A percentile compares a stretch with the other conserved stretches of the same genome.
phyloP scores from a whole-genome alignment of 2,888 invertebrate species.

The Saturnia japonica region DNA sequence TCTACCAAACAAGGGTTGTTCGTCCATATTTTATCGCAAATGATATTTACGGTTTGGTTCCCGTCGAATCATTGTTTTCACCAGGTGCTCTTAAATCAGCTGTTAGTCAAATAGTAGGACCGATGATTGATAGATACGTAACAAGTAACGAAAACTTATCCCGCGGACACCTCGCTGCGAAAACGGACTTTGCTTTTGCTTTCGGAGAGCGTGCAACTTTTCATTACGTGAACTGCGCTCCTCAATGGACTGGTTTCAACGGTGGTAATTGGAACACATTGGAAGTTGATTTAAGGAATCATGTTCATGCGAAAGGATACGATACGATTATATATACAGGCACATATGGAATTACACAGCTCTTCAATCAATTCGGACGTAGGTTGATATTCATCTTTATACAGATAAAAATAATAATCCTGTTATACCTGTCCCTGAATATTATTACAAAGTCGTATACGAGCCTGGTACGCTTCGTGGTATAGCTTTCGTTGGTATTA shows the following conservation, averaged over 20 bases:
- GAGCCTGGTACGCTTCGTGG: conserved; percentile 73
- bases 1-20: conserved; percentile 62
- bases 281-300: conserved; percentile 71
- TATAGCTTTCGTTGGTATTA: conserved; percentile 83
- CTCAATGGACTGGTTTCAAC: conserved; percentile 86
- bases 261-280: conserved; percentile 82
- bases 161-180: conserved; percentile 85
- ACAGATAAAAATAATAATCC: conserved; percentile 64
- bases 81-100: conserved; percentile 57
- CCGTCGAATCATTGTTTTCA: conserved; percentile 59
- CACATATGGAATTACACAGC: conserved; percentile 79
- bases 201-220: conserved; percentile 83
- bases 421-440: conserved; percentile 70
- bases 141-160: conserved; percentile 68
- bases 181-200: conserved; percentile 84
- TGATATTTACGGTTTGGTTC: conserved; percentile 47
- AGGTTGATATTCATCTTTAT: conserved; percentile 64
- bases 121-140: conserved; percentile 62
- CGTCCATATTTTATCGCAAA: conserved; percentile 65
- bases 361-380: conserved; percentile 65
- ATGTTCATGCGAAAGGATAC: conserved; percentile 55
- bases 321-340: conserved; percentile 82
- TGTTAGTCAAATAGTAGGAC: conserved; percentile 54
- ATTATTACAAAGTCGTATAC: conserved; percentile 80
- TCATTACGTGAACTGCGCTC: conserved; percentile 85